Base-by-base conservation (phyloP, 1,140 invertebrate species). In the Panagrolaimus sp. region DNA sequence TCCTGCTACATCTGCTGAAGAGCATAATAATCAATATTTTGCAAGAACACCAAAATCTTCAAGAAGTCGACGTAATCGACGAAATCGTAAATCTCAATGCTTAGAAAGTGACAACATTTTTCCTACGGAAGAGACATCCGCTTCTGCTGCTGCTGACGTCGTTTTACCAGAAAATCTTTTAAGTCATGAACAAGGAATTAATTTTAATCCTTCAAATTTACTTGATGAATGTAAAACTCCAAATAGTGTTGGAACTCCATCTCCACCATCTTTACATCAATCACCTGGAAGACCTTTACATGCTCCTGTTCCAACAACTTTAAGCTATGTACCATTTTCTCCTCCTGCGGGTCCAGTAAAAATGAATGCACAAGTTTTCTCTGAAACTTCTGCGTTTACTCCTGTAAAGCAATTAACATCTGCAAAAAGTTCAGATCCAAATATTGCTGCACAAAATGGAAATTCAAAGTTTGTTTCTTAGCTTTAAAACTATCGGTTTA, bases 301-400 rank as follows among this genome's bases (percentile, higher is more conserved):
- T 27, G 9, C 14, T 16, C 16, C 20, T 20, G 51, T 27, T 27
- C 8, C 51, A 57, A 57, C 20, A 57, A 25, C 20, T 20, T 57
- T 57, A 20, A 27, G 51, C n/a, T 57, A 25, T 57, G 51, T 57
- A 11, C 51, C 51, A 16, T 20, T 57, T 57, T 57, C 51, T n/a
- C 51, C 51, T n/a, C 20, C 51, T n/a, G 20, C 20, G 0, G 51
- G 20, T n/a, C 51, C 51, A n/a, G 20, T 27, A 20, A 27, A 20
- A 25, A 25, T 57, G 51, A 14, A 27, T 57, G 51, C 51, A 27
- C 51, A 57, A 27, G 51, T 57, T 27, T 8, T 57, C 9, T 57
- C 51, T 27, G 51, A 57, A 27, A 57, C 51, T 25, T 57, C 51
- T 11, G 51, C 51, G 2, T 57, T 57, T 27, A 57, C 51, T 11